Evolutionary conservation across 2,797 vertebrate genomes (phyloP), one percentile per base, ranked within the genome.

Genomic region (Sebastolobus altivelis): DNA sequence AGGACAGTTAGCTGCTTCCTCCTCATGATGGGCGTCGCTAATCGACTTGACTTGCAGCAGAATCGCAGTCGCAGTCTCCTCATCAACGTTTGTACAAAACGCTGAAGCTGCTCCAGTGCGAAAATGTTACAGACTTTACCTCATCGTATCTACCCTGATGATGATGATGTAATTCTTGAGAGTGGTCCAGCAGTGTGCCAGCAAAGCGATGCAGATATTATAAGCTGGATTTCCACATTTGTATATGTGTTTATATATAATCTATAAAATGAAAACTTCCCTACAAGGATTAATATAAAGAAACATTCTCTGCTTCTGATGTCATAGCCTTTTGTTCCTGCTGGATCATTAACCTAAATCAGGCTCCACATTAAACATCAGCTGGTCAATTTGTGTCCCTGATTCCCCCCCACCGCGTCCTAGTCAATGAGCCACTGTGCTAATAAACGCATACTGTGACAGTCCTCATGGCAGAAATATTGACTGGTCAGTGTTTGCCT

Each of bases 11-110:
- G 66, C 63, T 77, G 58, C 69, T 84, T 88, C 81, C 83, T 79
- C 46, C 79, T 83, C 77, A 68, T 74, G 65, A 85, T 65, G 72
- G 69, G 85, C 70, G 69, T 83, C 83, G 76, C 81, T 81, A 92
- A 93, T 91, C 83, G 82, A 87, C 54, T 27, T 82, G 89, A 89
- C 88, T 65, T 27, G 77, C 79, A 61, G 27, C 43, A 55, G 61
- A 74, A 78, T 76, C 80, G 20, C 29, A 18, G 60, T 58, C 77
- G 27, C 54, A 18, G 60, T 58, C 35, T 40, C 75, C 61, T 65
- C 67, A 46, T 77, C 65, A 52, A 52, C 76, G 37, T 20, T 38
- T 49, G 58, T 37, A 14, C 3, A 66, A 77, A 75, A 75, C 25
- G 46, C 37, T 65, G 59, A 84, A 55, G 37, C 62, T 35, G 69